A percentile compares a stretch with the other conserved stretches of the same genome.
phyloP scores from a whole-genome alignment of 1,140 invertebrate genomes.

The Lordiphosa stackelbergi region DNA sequence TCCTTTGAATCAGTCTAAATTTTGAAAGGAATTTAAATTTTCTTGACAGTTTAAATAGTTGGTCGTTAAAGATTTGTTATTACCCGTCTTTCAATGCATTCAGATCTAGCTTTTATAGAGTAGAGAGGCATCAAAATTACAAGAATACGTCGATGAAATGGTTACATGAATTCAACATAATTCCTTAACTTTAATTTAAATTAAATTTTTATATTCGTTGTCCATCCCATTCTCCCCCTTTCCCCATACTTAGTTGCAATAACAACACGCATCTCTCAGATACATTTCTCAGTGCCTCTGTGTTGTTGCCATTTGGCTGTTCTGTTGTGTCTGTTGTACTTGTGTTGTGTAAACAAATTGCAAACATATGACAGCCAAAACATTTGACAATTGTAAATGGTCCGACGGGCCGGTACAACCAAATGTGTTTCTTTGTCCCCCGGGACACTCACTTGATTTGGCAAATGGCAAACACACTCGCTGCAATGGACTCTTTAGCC shows the following conservation, averaged over 20 bases:
- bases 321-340: constrained; percentile 2
- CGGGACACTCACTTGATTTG: constrained; percentile 7
- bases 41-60: no score
- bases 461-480: background rate
- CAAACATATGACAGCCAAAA: constrained; percentile 68
- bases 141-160: no score
- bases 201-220: no score
- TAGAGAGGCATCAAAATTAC: no score
- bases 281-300: constrained; percentile 34
- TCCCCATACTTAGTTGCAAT: background rate
- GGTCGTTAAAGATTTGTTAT: no score
- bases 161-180: no score
- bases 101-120: no score
- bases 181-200: no score
- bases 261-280: constrained; percentile 29
- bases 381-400: constrained; percentile 73
- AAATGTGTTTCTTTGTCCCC: constrained; percentile 29
- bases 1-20: no score
- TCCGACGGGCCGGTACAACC: constrained; percentile 35
- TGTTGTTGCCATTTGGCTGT: constrained; percentile 1
- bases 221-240: background rate
- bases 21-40: no score
- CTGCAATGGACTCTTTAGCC: background rate
- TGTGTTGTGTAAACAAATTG: constrained; percentile 70
- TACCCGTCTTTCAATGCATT: no score